A percentile compares a stretch with the other conserved stretches of the same genome.
Conservation (phyloP, 2,888 invertebrate genomes). For the Drosophila emarginata region DNA sequence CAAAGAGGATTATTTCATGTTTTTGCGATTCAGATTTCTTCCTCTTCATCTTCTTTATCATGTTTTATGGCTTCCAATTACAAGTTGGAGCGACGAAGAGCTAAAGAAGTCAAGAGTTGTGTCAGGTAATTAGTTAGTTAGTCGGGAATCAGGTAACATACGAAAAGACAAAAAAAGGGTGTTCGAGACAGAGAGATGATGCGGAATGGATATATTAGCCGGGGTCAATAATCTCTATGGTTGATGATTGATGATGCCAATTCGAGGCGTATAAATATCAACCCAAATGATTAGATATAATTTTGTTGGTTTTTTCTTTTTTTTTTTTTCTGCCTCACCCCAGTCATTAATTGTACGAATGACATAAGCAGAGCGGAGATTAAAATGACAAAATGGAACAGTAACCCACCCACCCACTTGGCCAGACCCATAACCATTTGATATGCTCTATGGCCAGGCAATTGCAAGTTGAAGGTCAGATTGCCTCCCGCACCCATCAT, state of each 20-base stretch:
- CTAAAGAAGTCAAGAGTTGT: conserved; percentile 40
- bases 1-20: conserved; percentile 64
- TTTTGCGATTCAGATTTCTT: conserved; percentile 37
- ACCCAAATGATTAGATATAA: background rate
- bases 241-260: conserved; percentile 4
- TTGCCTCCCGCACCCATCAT: conserved; percentile 7
- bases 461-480: conserved; percentile 28
- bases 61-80: conserved; percentile 73
- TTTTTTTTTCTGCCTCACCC: conserved; percentile 3
- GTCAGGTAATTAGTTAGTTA: conserved; percentile 33
- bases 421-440: conserved; percentile 33
- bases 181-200: background rate
- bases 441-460: conserved; percentile 50
- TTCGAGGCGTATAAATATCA: background rate
- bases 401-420: background rate
- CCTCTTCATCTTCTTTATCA: conserved; percentile 52
- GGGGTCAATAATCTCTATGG: conserved; percentile 4
- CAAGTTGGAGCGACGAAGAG: conserved; percentile 21
- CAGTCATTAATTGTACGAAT: conserved; percentile 1
- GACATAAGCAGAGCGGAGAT: conserved; percentile 6
- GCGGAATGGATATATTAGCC: background rate
- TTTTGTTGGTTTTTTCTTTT: background rate
- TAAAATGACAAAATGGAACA: background rate
- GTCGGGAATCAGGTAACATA: background rate
- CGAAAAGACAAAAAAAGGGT: background rate